phyloP scores from a whole-genome alignment of 2,797 vertebrate genomes.

The Sebastes paucispinis region DNA sequence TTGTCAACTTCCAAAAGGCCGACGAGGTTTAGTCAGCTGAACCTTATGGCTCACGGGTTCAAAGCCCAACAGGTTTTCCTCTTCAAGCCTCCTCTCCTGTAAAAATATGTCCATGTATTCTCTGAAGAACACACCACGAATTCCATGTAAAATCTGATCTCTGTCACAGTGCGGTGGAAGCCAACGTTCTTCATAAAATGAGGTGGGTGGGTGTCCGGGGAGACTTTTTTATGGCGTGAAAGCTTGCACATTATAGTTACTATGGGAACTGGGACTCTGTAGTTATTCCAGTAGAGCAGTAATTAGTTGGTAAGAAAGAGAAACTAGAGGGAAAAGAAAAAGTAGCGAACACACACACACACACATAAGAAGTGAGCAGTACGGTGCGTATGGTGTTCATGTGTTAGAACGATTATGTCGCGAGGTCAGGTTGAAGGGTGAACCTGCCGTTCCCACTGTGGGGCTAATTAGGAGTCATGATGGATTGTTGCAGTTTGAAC shows the following conservation, averaged over 20 bases:
- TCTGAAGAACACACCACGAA: conserved; percentile 51
- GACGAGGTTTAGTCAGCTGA: conserved; percentile 25
- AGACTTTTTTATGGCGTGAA: conserved; percentile 60
- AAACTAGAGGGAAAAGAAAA: conserved; percentile 20
- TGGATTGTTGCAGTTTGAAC: conserved; percentile 40
- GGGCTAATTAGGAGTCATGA: conserved; percentile 57
- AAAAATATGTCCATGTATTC: conserved; percentile 71
- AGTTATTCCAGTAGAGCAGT: conserved; percentile 53
- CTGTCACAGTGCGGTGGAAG: conserved; percentile 47
- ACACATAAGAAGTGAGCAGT: neutral
- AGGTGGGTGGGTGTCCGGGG: conserved; percentile 54
- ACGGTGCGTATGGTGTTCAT: conserved; percentile 9
- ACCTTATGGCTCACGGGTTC: neutral
- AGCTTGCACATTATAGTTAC: conserved; percentile 67
- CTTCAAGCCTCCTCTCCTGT: conserved; percentile 57
- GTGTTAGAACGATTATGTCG: conserved; percentile 39
- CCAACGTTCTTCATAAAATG: conserved; percentile 58
- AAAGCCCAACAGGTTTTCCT: conserved; percentile 31
- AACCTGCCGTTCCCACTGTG: conserved; percentile 20
- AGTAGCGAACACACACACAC: neutral
- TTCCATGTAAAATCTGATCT: conserved; percentile 62
- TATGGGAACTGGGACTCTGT: conserved; percentile 68
- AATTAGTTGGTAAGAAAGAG: conserved; percentile 56
- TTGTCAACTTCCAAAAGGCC: neutral
- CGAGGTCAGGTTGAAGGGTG: conserved; percentile 30